Evolutionary conservation across 2,113 vertebrate species (phyloP), one percentile per base, ranked within the genome.

Genomic region (Sialia sialis): DNA sequence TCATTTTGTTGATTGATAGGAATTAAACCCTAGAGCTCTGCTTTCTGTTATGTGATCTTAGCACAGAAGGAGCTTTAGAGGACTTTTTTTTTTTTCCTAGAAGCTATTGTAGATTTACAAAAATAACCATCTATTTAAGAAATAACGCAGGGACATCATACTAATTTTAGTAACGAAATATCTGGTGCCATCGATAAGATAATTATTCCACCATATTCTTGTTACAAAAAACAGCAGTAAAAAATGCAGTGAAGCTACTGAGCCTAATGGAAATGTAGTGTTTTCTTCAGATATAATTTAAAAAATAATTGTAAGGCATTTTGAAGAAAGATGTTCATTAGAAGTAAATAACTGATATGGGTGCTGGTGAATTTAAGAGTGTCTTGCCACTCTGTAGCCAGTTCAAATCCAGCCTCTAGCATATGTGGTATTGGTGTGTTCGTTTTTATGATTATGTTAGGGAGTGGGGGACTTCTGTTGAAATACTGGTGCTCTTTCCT

Each of bases 1-100:
- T 94, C 22, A 59, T 94, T 91, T 96, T 89, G 60, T 84, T 95
- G 91, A 93, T 91, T 97, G 94, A 95, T 93, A 90, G 69, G 84
- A 67, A 84, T 95, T 93, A 93, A 95, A 95, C 80, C 68, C 67
- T 80, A n/a, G 80, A 63, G 80, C 27, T 96, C 69, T 77, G n/a
- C 74, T 95, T 93, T 95, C 80, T 84, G 52, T 89, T 91, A 88
- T 32, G 20, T 56, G 68, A 91, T 93, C 74, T 56, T 92, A 83
- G 74, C 66, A 91, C 56, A 92, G 55, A 95, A 89, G 49, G 75
- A 93, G 74, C 25, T 81, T 91, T 89, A 86, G 41, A 94, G 46
- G 44, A 54, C 62, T 84, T 87, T 6, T 26, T 73, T 6, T 25
- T 69, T 73, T 72, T 34, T 52, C 41, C 81, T 43, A 25, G 39